phyloP scores from a whole-genome alignment of 2,888 invertebrate genomes.

The Cheilosia variabilis region DNA sequence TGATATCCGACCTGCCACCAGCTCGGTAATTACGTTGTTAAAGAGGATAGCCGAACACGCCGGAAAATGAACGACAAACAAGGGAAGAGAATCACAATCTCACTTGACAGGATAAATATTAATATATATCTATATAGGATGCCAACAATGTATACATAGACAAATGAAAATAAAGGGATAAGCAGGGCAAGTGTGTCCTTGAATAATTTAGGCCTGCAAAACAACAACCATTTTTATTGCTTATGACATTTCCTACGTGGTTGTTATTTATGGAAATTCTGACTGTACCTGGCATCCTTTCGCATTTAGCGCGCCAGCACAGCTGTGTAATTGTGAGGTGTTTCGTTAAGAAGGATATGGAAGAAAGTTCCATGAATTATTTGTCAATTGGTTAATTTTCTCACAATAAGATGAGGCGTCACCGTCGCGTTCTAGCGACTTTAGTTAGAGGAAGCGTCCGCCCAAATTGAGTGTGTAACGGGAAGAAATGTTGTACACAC shows the following conservation, averaged over 20 bases:
- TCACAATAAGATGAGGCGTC: constrained; percentile 34
- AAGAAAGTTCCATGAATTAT: constrained; percentile 31
- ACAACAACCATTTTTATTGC: constrained; percentile 9
- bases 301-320: constrained; percentile 9
- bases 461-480: no score
- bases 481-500: no score
- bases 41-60: no score
- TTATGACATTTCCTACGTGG: constrained; percentile 5
- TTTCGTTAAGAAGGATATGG: neutral
- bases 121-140: no score
- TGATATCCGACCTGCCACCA: no score
- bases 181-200: constrained; percentile 67
- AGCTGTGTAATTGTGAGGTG: neutral
- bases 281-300: constrained; percentile 27
- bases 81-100: no score
- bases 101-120: no score
- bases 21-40: no score
- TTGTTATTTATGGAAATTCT: constrained; percentile 50
- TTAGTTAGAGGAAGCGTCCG: no score
- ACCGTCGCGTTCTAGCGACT: neutral
- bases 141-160: no score
- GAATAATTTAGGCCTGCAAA: constrained; percentile 56
- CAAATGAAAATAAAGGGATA: constrained; percentile 69
- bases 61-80: no score
- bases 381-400: constrained; percentile 44